A percentile compares a stretch with the other conserved stretches of the same genome.
Evolutionary conservation across 1,140 invertebrate species (phyloP).

Genomic region (Diploscapter pachys): DNA sequence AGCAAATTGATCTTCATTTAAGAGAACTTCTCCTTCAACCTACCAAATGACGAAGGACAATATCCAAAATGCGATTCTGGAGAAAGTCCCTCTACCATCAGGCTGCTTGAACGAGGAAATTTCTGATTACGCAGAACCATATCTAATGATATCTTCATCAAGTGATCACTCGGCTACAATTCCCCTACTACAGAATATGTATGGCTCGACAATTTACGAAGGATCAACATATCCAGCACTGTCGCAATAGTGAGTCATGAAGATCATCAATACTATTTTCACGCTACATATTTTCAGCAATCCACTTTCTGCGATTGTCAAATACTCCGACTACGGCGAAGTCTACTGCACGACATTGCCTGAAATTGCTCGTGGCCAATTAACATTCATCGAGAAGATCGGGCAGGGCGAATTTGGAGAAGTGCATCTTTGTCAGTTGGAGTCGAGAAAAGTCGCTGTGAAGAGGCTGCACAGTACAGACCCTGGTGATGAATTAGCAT

Average conservation of each 20-base stretch:
- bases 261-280: background rate
- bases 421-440: slow-evolving; percentile 63
- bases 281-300: slow-evolving; percentile 9
- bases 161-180: slow-evolving; percentile 9
- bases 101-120: slow-evolving; percentile 16
- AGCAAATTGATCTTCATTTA: background rate
- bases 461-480: slow-evolving; percentile 27
- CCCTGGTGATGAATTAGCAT: slow-evolving; percentile 29
- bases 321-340: slow-evolving; percentile 36
- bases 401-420: slow-evolving; percentile 78
- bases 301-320: slow-evolving; percentile 31
- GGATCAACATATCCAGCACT: background rate
- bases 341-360: slow-evolving; percentile 62
- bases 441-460: slow-evolving; percentile 43
- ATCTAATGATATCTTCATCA: slow-evolving; percentile 14
- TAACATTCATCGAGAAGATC: slow-evolving; percentile 75
- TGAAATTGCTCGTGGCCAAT: slow-evolving; percentile 74
- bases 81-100: slow-evolving; percentile 12
- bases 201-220: background rate
- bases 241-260: too few species aligned
- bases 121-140: slow-evolving; percentile 40
- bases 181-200: slow-evolving; percentile 5
- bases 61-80: slow-evolving; percentile 36
- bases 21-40: slow-evolving; percentile 35
- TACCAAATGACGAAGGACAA: slow-evolving; percentile 35